Base-by-base conservation (phyloP, 2,888 invertebrate genomes). In the Parnassius smintheus region DNA sequence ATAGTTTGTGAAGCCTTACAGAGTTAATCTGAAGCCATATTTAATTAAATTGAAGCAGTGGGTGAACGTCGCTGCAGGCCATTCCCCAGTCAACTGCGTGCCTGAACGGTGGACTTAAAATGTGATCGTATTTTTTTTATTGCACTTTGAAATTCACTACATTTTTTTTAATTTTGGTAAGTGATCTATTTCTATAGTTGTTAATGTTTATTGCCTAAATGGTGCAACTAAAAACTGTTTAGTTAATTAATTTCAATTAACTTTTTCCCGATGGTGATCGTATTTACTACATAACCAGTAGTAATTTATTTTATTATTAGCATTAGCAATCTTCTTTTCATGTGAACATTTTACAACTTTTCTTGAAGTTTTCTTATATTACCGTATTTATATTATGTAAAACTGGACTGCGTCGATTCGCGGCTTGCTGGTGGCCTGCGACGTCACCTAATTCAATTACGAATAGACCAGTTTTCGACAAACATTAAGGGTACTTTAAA, bases 11-110 rank as follows among this genome's bases (percentile, higher is more conserved):
- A 91, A 91, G 86, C 91, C 91, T 68, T 76, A 88, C 72, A 62
- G 74, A 79, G 85, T 82, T 91, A 91, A 91, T 91, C 91, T 83
- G 91, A 91, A 91, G 89, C 91, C 91, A 70, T 91, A 88, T 86
- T 88, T 91, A 91, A 91, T 91, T 91, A 88, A 88, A 91, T 91
- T 91, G 89, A 86, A 78, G 77, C 75, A 75, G 76, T 79, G 78
- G 80, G 82, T 82, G 80, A 78, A 75, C 77, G 78, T 71, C 72
- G 81, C 74, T 70, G 68, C 73, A 67, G 81, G 76, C 76, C 87
- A 91, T 85, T 90, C 83, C 69, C 77, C 77, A 74, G 76, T 74
- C 78, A 72, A 74, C 75, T 68, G 78, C 74, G 80, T 70, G 75
- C 70, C 74, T 60, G 83, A 71, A 72, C 76, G 79, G 85, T 82